Percentiles rank a stretch among this genome's conserved stretches.
phyloP scores from a whole-genome alignment of 2,888 invertebrate species.

The Neoascia interrupta region DNA sequence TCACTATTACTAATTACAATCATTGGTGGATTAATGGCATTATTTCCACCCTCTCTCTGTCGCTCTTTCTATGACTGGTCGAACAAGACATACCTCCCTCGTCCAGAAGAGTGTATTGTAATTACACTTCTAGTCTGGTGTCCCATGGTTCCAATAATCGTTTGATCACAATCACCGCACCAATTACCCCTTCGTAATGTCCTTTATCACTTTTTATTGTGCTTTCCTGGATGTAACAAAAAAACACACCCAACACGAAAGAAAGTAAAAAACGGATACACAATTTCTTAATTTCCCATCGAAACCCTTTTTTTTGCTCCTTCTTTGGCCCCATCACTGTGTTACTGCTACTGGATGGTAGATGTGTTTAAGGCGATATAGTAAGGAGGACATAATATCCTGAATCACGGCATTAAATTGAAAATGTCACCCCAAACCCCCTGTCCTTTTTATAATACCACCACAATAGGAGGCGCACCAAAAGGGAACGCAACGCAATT shows the following conservation, averaged over 20 bases:
- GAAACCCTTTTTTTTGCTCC: constrained; percentile 30
- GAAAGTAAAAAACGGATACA: too few species aligned
- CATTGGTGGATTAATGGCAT: constrained; percentile 42
- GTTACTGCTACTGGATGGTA: too few species aligned
- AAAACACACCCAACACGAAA: too few species aligned
- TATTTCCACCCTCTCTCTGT: background rate
- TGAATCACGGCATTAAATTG: constrained; percentile 67
- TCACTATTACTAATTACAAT: constrained; percentile 44
- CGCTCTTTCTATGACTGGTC: too few species aligned
- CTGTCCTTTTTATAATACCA: constrained; percentile 13
- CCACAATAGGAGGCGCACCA: background rate
- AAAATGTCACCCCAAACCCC: too few species aligned
- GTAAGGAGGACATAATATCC: constrained; percentile 47
- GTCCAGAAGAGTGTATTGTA: constrained; percentile 5
- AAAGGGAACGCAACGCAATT: constrained; percentile 44
- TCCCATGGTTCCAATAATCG: constrained; percentile 40
- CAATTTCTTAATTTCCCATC: too few species aligned
- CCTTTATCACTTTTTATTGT: constrained; percentile 59
- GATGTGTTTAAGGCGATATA: constrained; percentile 17
- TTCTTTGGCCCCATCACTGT: too few species aligned
- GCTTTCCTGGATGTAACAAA: background rate
- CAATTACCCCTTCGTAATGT: constrained; percentile 63
- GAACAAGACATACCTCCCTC: too few species aligned
- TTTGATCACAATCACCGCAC: constrained; percentile 54
- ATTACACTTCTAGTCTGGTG: constrained; percentile 42